A percentile compares a stretch with the other conserved stretches of the same genome.
phyloP scores from a whole-genome alignment of 2,113 vertebrate genomes.

The Micronycteris hirsuta region DNA sequence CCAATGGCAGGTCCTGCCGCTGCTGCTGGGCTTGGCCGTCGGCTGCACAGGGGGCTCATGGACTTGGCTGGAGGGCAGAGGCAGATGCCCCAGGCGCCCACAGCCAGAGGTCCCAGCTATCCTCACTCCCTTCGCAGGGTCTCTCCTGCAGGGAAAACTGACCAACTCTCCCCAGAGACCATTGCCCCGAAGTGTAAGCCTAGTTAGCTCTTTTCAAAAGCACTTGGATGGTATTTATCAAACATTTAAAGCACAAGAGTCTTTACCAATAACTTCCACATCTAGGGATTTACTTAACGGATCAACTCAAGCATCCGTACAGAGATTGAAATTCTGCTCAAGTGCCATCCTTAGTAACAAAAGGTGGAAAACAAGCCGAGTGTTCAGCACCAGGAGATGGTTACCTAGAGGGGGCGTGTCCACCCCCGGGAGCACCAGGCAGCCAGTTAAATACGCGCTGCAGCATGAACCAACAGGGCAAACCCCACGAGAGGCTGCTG shows the following conservation, averaged over 20 bases:
- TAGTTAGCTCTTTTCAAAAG: not conserved
- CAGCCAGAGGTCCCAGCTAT: not conserved
- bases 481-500: not conserved
- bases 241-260: not conserved
- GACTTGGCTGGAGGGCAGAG: not conserved
- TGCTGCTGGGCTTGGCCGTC: not conserved
- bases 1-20: not conserved
- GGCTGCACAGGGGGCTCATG: not conserved
- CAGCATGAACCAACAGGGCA: rapidly evolving
- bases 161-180: too few relatives aligned
- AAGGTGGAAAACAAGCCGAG: not conserved
- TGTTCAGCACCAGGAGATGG: rapidly evolving
- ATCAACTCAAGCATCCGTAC: not conserved
- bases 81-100: not conserved
- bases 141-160: not conserved
- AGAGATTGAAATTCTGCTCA: not conserved
- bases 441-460: not conserved
- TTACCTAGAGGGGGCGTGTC: rapidly evolving
- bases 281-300: not conserved
- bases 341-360: not conserved
- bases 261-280: not conserved
- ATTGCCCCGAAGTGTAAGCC: rapidly evolving
- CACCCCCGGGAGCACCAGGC: rapidly evolving
- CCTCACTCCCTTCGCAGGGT: not conserved
- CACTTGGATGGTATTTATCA: not conserved